A percentile compares a stretch with the other conserved stretches of the same genome.
Evolutionary conservation across 2,888 invertebrate species (phyloP).

Genomic region (Cosmia pyralina): DNA sequence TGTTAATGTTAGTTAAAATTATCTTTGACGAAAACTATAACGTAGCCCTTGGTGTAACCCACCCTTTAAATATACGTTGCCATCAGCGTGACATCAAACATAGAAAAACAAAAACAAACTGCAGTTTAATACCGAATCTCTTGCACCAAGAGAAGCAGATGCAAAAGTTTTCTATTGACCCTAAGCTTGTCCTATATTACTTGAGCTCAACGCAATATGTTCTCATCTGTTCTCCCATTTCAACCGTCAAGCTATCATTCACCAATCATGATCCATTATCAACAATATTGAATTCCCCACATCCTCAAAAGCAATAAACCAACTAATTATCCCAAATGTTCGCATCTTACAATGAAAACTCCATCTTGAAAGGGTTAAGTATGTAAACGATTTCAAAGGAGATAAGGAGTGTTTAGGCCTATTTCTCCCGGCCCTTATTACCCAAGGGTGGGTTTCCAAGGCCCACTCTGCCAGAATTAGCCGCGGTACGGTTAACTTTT

Average conservation of each 20-base stretch:
- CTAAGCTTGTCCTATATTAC: background rate
- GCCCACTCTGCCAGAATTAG: conserved; percentile 58
- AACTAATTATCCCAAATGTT: conserved; percentile 47
- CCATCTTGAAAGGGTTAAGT: conserved; percentile 66
- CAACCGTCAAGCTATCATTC: background rate
- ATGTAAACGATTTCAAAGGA: conserved; percentile 65
- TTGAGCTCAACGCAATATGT: background rate
- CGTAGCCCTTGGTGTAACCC: no score
- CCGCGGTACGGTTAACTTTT: conserved; percentile 62
- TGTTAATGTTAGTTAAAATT: no score
- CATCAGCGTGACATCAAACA: no score
- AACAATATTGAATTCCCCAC: background rate
- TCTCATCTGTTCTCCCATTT: background rate
- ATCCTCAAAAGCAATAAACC: conserved; percentile 16
- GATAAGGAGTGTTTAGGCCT: conserved; percentile 62
- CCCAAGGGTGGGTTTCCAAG: conserved; percentile 42
- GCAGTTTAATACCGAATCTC: no score
- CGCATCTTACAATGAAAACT: conserved; percentile 53
- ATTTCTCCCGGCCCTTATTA: conserved; percentile 49
- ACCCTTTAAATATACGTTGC: no score
- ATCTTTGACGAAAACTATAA: no score
- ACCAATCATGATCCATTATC: background rate
- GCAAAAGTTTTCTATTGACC: background rate
- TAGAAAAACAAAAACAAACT: no score
- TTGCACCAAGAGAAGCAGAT: background rate